These are phyloP conservation scores for Chitala chitala DNA, from an alignment of 2,113 vertebrate genomes.

Conservation along the genomic window DNA sequence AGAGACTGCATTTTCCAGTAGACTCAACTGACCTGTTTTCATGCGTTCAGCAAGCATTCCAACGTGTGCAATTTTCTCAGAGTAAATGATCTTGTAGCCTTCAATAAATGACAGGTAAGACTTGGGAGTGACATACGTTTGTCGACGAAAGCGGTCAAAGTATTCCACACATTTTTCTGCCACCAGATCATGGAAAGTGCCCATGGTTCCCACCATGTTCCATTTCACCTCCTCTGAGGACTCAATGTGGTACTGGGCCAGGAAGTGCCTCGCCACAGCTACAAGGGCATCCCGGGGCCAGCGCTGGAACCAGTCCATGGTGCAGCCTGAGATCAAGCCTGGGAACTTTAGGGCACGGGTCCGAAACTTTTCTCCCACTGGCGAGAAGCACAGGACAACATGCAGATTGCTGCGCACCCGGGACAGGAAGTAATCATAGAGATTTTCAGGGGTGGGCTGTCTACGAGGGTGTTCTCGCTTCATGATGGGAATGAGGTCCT, in stretches of 20 bases:
- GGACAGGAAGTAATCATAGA: constrained; percentile 73
- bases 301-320: constrained; percentile 75
- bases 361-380: constrained; percentile 75
- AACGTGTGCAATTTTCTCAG: constrained; percentile 66
- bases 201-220: constrained; percentile 70
- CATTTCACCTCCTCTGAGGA: constrained; percentile 69
- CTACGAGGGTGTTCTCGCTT: constrained; percentile 65
- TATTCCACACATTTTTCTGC: constrained; percentile 71
- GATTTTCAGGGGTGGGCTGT: constrained; percentile 65
- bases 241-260: constrained; percentile 63
- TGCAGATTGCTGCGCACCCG: constrained; percentile 71
- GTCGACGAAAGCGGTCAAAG: constrained; percentile 71
- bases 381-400: constrained; percentile 78
- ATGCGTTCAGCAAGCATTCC: constrained; percentile 74
- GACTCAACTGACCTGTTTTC: constrained; percentile 67
- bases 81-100: constrained; percentile 71
- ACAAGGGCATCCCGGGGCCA: constrained; percentile 78
- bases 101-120: constrained; percentile 76
- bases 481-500: constrained; percentile 69
- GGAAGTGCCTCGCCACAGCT: constrained; percentile 73
- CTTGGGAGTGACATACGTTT: constrained; percentile 75
- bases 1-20: constrained; percentile 44
- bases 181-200: constrained; percentile 74
- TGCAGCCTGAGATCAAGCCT: constrained; percentile 76
- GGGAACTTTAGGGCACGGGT: constrained; percentile 68